Evolutionary conservation across 2,113 vertebrate species (phyloP).

Genomic region (Mus pahari): DNA sequence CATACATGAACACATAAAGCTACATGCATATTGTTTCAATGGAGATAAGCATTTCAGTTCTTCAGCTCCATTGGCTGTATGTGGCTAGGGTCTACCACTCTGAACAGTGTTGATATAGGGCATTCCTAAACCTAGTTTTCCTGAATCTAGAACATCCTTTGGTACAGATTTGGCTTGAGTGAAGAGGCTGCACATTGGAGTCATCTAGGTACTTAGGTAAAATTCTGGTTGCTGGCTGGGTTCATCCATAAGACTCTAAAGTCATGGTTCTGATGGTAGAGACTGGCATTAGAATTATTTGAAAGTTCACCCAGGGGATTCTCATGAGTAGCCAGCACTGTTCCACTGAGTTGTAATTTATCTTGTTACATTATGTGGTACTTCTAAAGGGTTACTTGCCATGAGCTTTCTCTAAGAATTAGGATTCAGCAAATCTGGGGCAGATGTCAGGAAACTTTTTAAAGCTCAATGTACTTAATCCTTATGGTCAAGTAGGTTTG

Average conservation of each 20-base stretch:
- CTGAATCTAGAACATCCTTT: not conserved
- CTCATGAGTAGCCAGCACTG: too few relatives aligned
- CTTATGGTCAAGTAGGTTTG: not conserved
- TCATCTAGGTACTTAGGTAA: not conserved
- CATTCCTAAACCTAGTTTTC: not conserved
- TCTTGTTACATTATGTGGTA: not conserved
- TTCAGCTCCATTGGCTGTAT: not conserved
- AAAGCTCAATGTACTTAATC: not conserved
- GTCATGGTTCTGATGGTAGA: not conserved
- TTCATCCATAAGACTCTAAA: not conserved
- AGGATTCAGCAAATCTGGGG: not conserved
- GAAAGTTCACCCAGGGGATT: not conserved
- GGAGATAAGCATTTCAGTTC: not conserved
- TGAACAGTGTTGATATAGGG: not conserved
- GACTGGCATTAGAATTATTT: not conserved
- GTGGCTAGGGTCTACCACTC: too few relatives aligned
- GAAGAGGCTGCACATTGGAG: not conserved
- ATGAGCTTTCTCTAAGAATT: not conserved
- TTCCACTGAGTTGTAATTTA: not conserved
- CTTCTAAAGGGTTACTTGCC: not conserved
- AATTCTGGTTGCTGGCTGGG: not conserved
- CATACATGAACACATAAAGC: not conserved
- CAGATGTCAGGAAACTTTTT: not conserved
- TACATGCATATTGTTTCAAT: not conserved
- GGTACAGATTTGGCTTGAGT: fast-evolving